Evolutionary conservation across 2,888 invertebrate species (phyloP), one percentile per base, ranked within the genome.

Genomic region (Blomia tropicalis): DNA sequence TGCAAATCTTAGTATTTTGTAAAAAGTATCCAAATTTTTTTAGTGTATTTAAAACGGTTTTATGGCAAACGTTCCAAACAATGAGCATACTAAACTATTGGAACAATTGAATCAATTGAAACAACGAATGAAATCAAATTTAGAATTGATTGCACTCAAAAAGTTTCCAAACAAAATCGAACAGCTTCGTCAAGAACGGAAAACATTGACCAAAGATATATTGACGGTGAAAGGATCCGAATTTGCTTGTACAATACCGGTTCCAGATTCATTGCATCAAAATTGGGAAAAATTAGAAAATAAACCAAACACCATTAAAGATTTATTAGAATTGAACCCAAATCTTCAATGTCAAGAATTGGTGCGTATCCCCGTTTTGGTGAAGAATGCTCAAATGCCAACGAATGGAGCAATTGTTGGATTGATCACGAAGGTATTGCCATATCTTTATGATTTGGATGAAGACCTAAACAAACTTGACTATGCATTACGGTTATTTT

Each of bases 121-220:
- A 19, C 22, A 22, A 22, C 23, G n/a, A 19, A 7, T 47, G 51
- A 47, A 14, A n/a, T 7, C 7, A 22, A 22, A 47, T 25, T 27
- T 47, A n/a, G 23, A 47, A n/a, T 27, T 25, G 22, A 47, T 47
- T 22, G 51, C 51, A 7, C 51, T 47, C 7, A 7, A n/a, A 22
- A 47, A 47, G 51, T 47, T 47, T 27, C 51, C 51, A 22, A 19
- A 47, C 23, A 47, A 47, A n/a, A 47, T 47, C 27, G 51, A 25
- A 14, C 51, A 47, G n/a, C 22, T 47, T 19, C 7, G 22, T 7
- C 51, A 47, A 47, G 23, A 11, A 7, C 51, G 51, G 5, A 27
- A 22, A 25, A 27, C 7, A 11, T 47, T 47, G 51, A 27, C 11
- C 23, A 7, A 27, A 22, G 27, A 47, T 7, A 47, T 47, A 7